Evolutionary conservation across 2,888 invertebrate species (phyloP).

Genomic region (Linyphia triangularis): DNA sequence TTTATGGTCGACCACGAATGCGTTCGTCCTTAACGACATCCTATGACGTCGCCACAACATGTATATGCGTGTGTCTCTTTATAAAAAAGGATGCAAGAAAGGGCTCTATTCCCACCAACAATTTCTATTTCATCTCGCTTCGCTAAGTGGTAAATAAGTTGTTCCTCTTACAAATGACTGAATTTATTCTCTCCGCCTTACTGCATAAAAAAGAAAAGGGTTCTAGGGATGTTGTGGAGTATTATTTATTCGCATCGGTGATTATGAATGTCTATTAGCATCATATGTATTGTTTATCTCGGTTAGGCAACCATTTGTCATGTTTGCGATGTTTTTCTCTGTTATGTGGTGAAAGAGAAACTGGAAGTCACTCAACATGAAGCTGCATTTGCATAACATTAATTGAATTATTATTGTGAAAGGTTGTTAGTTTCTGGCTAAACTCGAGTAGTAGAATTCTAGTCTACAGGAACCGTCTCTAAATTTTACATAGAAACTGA

Average conservation of each 20-base stretch:
- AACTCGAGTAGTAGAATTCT: too few relatives aligned
- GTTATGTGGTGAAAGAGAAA: background rate
- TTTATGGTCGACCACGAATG: conserved; percentile 38
- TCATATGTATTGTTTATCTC: conserved; percentile 31
- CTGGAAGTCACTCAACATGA: background rate
- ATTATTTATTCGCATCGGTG: conserved; percentile 60
- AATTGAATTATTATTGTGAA: background rate
- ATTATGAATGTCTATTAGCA: conserved; percentile 15
- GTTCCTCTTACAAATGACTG: conserved; percentile 52
- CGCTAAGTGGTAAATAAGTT: conserved; percentile 58
- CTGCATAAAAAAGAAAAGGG: conserved; percentile 15
- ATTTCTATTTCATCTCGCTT: conserved; percentile 44
- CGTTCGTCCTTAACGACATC: conserved; percentile 46
- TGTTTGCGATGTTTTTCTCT: background rate
- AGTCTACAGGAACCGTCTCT: too few relatives aligned
- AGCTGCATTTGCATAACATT: background rate
- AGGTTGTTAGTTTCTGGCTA: too few relatives aligned
- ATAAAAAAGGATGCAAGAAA: background rate
- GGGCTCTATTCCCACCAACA: background rate
- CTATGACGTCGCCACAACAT: conserved; percentile 40
- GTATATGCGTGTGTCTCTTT: conserved; percentile 15
- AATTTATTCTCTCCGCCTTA: conserved; percentile 34
- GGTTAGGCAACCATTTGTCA: background rate
- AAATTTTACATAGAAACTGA: too few relatives aligned
- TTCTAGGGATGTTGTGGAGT: background rate